A percentile compares a stretch with the other conserved stretches of the same genome.
phyloP scores from a whole-genome alignment of 2,113 vertebrate genomes.

The Notothenia rossii region DNA sequence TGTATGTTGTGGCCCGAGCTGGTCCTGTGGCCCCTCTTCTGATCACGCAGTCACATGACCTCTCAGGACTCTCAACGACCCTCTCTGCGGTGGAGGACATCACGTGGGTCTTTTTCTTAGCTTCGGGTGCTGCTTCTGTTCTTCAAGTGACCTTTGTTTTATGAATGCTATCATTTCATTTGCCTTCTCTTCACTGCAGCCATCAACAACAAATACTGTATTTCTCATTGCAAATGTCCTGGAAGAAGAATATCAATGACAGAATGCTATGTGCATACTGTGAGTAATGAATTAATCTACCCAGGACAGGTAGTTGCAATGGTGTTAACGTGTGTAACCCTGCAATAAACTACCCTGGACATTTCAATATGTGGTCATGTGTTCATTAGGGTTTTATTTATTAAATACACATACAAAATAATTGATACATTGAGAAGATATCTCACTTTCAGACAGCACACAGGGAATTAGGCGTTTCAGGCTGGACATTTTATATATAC shows the following conservation, averaged over 20 bases:
- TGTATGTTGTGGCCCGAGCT: constrained; percentile 44
- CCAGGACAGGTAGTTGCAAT: constrained; percentile 1
- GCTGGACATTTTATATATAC: not conserved
- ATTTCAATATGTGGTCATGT: constrained; percentile 18
- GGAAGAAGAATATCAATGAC: too few species aligned
- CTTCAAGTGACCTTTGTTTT: constrained; percentile 45
- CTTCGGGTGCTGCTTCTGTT: constrained; percentile 24
- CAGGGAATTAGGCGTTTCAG: not conserved
- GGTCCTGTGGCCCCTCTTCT: constrained; percentile 54
- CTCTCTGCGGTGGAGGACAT: not conserved
- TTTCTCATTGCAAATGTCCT: not conserved
- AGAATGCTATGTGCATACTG: not conserved
- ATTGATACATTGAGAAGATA: constrained; percentile 4
- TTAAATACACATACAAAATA: constrained; percentile 25
- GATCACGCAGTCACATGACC: not conserved
- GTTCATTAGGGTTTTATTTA: constrained; percentile 42
- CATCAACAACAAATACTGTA: constrained; percentile 11
- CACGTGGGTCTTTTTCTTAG: not conserved
- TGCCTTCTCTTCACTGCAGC: constrained; percentile 32
- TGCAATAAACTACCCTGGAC: constrained; percentile 58
- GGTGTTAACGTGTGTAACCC: constrained; percentile 40
- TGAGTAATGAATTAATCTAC: constrained; percentile 2
- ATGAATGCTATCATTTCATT: not conserved
- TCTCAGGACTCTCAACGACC: constrained; percentile 41
- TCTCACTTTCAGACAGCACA: constrained; percentile 1